Conservation (phyloP, 2,888 invertebrate genomes). For the Caenorhabditis japonica region DNA sequence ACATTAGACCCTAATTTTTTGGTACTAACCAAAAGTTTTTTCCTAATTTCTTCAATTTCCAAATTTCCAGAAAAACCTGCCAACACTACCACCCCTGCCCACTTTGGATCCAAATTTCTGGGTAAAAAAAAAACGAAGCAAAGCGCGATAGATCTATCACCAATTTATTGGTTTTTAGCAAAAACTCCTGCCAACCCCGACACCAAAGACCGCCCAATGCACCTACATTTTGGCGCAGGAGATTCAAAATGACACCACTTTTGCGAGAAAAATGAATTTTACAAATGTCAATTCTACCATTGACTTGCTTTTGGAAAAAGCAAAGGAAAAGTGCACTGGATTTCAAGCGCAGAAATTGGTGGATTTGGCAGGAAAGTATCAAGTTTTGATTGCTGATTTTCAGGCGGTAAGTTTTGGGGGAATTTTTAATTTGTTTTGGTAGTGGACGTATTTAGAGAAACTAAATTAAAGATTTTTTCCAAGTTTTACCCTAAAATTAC, state of each 20-base stretch:
- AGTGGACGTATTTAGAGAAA: no score
- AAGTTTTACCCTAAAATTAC: no score
- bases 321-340: conserved; percentile 8
- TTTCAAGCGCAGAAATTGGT: conserved; percentile 22
- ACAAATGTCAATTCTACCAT: conserved; percentile 27
- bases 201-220: conserved; percentile 26
- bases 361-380: conserved; percentile 25
- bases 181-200: conserved; percentile 23
- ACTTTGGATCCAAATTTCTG: conserved; percentile 18
- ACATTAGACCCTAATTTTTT: conserved; percentile 8
- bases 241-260: conserved; percentile 17
- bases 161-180: no score
- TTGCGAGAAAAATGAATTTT: conserved; percentile 21
- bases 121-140: not conserved
- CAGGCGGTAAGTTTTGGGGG: conserved; percentile 7
- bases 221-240: conserved; percentile 32
- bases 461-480: no score
- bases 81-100: conserved; percentile 39
- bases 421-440: no score
- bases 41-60: not conserved
- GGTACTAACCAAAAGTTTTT: conserved; percentile 17
- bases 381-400: conserved; percentile 6
- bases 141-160: not conserved
- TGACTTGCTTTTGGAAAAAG: conserved; percentile 4
- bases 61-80: conserved; percentile 28